A percentile compares a stretch with the other conserved stretches of the same genome.
phyloP scores from a whole-genome alignment of 1,140 invertebrate species.

The Ostrea edulis region DNA sequence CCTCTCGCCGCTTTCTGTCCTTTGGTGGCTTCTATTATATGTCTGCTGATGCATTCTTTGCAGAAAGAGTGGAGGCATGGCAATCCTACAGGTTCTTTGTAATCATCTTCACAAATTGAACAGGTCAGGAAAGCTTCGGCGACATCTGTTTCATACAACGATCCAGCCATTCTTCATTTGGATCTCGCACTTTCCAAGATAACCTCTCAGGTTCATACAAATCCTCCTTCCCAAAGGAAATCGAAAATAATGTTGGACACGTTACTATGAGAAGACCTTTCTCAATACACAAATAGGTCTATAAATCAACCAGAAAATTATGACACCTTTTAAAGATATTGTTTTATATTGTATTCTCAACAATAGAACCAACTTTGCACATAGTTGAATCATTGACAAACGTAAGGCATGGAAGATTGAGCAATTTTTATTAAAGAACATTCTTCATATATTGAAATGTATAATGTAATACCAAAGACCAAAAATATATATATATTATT shows the following conservation, averaged over 20 bases:
- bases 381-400: neutral
- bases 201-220: too few relatives aligned
- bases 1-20: conserved; percentile 37
- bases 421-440: neutral
- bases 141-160: neutral
- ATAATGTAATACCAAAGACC: neutral
- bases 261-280: neutral
- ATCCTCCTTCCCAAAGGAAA: neutral
- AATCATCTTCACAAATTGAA: conserved; percentile 50
- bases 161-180: neutral
- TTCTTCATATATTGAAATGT: neutral
- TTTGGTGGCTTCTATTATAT: conserved; percentile 41
- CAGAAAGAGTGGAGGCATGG: conserved; percentile 58
- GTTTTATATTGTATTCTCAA: neutral
- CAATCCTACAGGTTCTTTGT: conserved; percentile 43
- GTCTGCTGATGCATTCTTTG: conserved; percentile 43
- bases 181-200: too few relatives aligned
- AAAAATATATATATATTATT: conserved; percentile 3
- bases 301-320: neutral
- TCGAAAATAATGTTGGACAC: neutral
- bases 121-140: conserved; percentile 47
- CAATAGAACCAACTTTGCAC: neutral
- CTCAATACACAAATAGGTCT: neutral
- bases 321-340: neutral
- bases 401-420: neutral